These are phyloP conservation scores for Setipinna tenuifilis DNA, from an alignment of 2,797 vertebrate genomes.

Conservation along the genomic window DNA sequence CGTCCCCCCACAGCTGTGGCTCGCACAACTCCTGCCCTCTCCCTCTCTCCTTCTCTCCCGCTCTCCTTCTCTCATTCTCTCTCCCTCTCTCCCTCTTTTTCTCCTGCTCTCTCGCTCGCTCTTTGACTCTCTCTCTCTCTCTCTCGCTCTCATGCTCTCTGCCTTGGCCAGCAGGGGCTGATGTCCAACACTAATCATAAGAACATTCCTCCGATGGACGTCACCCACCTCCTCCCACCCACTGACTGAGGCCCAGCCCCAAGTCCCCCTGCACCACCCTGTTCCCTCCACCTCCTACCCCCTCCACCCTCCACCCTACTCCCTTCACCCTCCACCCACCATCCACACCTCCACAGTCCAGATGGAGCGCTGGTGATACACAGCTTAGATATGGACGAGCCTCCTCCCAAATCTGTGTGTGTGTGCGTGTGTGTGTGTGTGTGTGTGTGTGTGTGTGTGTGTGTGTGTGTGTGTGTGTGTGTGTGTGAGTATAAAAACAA, in stretches of 20 bases:
- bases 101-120: neutral
- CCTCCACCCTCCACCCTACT: too few relatives aligned
- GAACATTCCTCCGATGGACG: conserved; percentile 54
- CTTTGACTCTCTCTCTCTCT: neutral
- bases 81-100: too few relatives aligned
- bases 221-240: conserved; percentile 35
- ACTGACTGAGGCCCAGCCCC: neutral
- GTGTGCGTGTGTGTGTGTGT: too few relatives aligned
- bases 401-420: neutral
- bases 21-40: neutral
- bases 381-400: conserved; percentile 20
- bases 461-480: too few relatives aligned
- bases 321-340: neutral
- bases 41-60: too few relatives aligned
- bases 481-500: too few relatives aligned
- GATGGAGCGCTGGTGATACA: conserved; percentile 1
- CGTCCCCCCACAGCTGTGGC: conserved; percentile 54
- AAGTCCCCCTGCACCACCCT: conserved; percentile 31
- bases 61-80: too few relatives aligned
- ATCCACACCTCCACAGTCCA: neutral
- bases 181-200: conserved; percentile 55
- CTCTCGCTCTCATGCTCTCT: neutral
- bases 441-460: too few relatives aligned
- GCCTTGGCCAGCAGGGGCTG: conserved; percentile 43
- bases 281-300: too few relatives aligned